phyloP scores from a whole-genome alignment of 2,113 vertebrate genomes.

The Amphilophus citrinellus region DNA sequence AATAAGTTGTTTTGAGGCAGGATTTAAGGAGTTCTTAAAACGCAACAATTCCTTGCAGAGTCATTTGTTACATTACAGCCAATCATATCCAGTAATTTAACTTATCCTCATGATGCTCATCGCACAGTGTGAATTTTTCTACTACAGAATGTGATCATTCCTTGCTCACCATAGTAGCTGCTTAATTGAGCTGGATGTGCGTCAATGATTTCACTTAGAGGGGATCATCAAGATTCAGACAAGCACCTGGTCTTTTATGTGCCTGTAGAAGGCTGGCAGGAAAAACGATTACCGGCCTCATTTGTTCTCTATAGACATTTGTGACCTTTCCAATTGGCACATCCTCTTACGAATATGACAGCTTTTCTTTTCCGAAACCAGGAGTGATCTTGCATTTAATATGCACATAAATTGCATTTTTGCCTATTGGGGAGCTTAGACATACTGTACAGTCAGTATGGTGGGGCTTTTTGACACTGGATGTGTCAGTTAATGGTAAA shows the following conservation, averaged over 20 bases:
- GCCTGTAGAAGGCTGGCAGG: constrained; percentile 73
- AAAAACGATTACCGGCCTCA: constrained; percentile 75
- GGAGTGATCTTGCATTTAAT: constrained; percentile 68
- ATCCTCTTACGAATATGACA: constrained; percentile 70
- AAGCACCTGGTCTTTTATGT: constrained; percentile 78
- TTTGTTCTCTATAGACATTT: constrained; percentile 79
- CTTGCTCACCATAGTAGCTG: constrained; percentile 45
- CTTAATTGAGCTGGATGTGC: constrained; percentile 74
- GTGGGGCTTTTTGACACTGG: constrained; percentile 15
- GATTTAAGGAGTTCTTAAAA: constrained; percentile 31
- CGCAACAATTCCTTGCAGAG: constrained; percentile 4
- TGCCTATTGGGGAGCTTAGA: constrained; percentile 7
- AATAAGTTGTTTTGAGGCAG: constrained; percentile 13
- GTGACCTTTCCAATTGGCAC: constrained; percentile 80
- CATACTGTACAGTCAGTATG: constrained; percentile 37
- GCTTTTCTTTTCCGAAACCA: constrained; percentile 73
- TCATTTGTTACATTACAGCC: constrained; percentile 15
- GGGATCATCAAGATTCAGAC: constrained; percentile 78
- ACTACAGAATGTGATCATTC: constrained; percentile 43
- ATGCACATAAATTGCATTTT: constrained; percentile 70
- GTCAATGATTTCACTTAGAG: constrained; percentile 74
- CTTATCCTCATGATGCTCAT: constrained; percentile 17
- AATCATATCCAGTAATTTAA: constrained; percentile 51
- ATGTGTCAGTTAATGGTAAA: constrained; percentile 17
- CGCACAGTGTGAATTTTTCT: constrained; percentile 38